phyloP scores from a whole-genome alignment of 2,888 invertebrate genomes.

The Agrotis clavis region DNA sequence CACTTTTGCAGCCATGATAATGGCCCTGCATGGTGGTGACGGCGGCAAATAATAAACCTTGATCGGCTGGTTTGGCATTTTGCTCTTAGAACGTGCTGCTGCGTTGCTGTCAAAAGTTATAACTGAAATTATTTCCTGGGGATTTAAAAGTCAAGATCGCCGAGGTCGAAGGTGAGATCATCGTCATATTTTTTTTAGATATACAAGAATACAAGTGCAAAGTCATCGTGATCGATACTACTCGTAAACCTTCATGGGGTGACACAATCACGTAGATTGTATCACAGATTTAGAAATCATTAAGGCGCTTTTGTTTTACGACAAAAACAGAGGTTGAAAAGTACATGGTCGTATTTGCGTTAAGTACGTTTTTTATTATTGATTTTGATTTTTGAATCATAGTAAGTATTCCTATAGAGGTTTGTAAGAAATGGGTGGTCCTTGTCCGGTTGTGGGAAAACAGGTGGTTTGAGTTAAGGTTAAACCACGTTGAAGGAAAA shows the following conservation, averaged over 20 bases:
- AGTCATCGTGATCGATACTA: constrained; percentile 3
- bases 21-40: constrained; percentile 92
- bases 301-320: neutral
- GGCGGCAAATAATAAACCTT: constrained; percentile 92
- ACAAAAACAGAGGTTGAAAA: neutral
- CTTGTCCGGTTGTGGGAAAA: too few species aligned
- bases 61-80: constrained; percentile 85
- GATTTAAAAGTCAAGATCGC: neutral
- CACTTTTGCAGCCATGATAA: constrained; percentile 92
- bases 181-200: constrained; percentile 6
- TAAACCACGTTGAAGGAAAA: too few species aligned
- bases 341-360: neutral
- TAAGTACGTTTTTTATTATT: too few species aligned
- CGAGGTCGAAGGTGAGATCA: neutral
- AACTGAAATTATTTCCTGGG: constrained; percentile 14
- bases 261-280: neutral
- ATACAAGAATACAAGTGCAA: constrained; percentile 17
- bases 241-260: neutral
- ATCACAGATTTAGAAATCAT: neutral
- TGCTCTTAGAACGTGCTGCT: constrained; percentile 83
- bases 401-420: too few species aligned
- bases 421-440: too few species aligned
- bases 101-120: constrained; percentile 79
- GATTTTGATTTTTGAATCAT: too few species aligned
- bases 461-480: too few species aligned